Evolutionary conservation across 2,888 invertebrate species (phyloP).

Genomic region (Capitulum mitella): DNA sequence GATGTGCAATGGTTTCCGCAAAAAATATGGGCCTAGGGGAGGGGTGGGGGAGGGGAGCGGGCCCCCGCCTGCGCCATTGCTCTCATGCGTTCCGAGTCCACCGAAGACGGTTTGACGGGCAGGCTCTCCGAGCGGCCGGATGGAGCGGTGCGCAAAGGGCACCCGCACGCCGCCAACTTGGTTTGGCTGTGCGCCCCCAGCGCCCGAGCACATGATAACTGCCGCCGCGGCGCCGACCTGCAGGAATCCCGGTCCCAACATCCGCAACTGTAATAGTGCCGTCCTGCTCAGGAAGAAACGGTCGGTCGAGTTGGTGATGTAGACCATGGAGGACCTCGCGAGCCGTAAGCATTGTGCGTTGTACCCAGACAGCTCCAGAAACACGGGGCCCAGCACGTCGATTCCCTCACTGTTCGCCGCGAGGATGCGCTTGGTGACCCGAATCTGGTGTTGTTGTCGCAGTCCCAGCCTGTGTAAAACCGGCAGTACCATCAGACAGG

Average conservation of each 20-base stretch:
- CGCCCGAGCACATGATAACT: neutral
- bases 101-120: slow-evolving; percentile 14
- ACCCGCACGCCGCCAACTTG: slow-evolving; percentile 20
- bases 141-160: slow-evolving; percentile 25
- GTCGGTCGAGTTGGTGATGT: neutral
- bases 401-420: slow-evolving; percentile 24
- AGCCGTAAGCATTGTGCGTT: no score
- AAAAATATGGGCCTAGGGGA: no score
- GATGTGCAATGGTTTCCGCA: no score
- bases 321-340: no score
- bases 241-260: slow-evolving; percentile 27
- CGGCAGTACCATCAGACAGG: neutral
- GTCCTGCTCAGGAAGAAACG: neutral
- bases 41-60: no score
- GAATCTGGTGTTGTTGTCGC: slow-evolving; percentile 14
- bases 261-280: slow-evolving; percentile 1
- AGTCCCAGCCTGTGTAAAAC: slow-evolving; percentile 14
- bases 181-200: no score
- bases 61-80: no score
- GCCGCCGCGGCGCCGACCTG: slow-evolving; percentile 21
- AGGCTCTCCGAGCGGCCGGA: slow-evolving; percentile 2
- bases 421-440: slow-evolving; percentile 27
- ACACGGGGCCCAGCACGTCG: slow-evolving; percentile 24
- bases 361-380: slow-evolving; percentile 21
- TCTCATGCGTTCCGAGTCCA: slow-evolving; percentile 25